These are phyloP conservation scores for Spinus olivaceus DNA, from an alignment of 2,797 vertebrate species.

Conservation along the genomic window DNA sequence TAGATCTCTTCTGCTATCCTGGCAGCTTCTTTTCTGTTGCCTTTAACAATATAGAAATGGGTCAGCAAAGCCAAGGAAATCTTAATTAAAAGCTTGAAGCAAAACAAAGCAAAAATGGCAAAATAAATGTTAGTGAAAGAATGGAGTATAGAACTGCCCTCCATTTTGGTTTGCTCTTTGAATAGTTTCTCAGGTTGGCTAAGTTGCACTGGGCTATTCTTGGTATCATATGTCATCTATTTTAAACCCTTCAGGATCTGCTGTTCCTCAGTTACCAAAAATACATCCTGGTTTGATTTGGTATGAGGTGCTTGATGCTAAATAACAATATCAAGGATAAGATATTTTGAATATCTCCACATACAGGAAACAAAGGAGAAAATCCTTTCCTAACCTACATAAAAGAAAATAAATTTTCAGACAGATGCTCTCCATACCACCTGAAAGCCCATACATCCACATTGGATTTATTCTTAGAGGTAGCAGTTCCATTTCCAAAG, in stretches of 20 bases:
- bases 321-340: constrained; percentile 36
- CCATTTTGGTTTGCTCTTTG: constrained; percentile 75
- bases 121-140: constrained; percentile 78
- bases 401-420: neutral
- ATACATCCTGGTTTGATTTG: constrained; percentile 61
- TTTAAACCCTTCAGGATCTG: constrained; percentile 74
- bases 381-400: neutral
- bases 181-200: constrained; percentile 56
- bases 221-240: constrained; percentile 77
- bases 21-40: constrained; percentile 81
- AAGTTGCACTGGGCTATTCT: constrained; percentile 64
- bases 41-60: constrained; percentile 81
- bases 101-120: constrained; percentile 80
- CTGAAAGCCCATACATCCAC: neutral
- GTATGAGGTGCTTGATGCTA: constrained; percentile 27
- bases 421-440: neutral
- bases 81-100: constrained; percentile 77
- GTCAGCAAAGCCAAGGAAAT: constrained; percentile 78
- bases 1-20: constrained; percentile 83
- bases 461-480: neutral
- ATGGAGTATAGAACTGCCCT: constrained; percentile 70
- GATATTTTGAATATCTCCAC: neutral
- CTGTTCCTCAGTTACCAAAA: constrained; percentile 68
- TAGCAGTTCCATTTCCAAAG: neutral
- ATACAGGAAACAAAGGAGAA: neutral